phyloP scores from a whole-genome alignment of 2,888 invertebrate species.

The Thumatha senex region DNA sequence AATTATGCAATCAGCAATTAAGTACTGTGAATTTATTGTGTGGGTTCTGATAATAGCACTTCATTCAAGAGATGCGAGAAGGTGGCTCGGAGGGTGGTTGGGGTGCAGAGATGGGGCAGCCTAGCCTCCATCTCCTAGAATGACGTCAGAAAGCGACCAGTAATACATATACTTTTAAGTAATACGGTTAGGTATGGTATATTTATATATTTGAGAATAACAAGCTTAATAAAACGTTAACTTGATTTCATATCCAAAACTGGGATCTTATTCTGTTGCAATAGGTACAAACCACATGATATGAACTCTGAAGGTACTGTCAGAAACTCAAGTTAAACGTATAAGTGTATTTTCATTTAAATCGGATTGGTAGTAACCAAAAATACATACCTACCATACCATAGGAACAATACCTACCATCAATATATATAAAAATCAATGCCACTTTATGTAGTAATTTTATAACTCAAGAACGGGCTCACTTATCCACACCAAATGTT shows the following conservation, averaged over 20 bases:
- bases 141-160: conserved; percentile 47
- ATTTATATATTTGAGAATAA: conserved; percentile 23
- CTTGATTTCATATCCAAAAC: not conserved
- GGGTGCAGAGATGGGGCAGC: conserved; percentile 10
- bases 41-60: conserved; percentile 37
- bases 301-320: too few relatives aligned
- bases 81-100: conserved; percentile 16
- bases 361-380: too few relatives aligned
- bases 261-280: not conserved
- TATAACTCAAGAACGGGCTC: too few relatives aligned
- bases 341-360: too few relatives aligned
- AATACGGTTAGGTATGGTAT: conserved; percentile 22
- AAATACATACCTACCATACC: too few relatives aligned
- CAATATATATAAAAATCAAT: too few relatives aligned
- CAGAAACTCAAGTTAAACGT: too few relatives aligned
- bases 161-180: conserved; percentile 29
- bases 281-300: not conserved
- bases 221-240: conserved; percentile 15
- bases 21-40: conserved; percentile 43
- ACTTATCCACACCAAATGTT: too few relatives aligned
- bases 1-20: too few relatives aligned
- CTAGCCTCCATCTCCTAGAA: conserved; percentile 30
- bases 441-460: too few relatives aligned
- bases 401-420: too few relatives aligned
- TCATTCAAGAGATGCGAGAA: conserved; percentile 34